Evolutionary conservation across 2,797 vertebrate species (phyloP).

Genomic region (Manis crassicaudata): DNA sequence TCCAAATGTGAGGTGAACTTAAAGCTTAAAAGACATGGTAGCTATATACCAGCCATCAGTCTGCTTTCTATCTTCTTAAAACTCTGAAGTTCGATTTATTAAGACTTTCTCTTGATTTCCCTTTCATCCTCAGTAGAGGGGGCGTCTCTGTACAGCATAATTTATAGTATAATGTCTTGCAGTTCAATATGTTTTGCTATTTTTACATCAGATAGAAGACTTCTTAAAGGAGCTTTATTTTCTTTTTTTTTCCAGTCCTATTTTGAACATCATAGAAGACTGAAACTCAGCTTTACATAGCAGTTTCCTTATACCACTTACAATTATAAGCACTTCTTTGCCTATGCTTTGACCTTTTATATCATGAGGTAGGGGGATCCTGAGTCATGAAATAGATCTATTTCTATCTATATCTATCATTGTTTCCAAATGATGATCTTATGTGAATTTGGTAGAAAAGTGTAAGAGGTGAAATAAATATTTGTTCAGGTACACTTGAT

Average conservation of each 20-base stretch:
- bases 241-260: neutral
- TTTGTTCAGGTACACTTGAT: neutral
- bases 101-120: slow-evolving; percentile 4
- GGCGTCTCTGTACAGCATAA: neutral
- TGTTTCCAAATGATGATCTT: neutral
- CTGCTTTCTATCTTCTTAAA: neutral
- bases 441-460: neutral
- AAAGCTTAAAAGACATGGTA: slow-evolving; percentile 6
- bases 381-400: neutral
- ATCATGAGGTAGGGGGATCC: neutral
- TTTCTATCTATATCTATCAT: neutral
- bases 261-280: neutral
- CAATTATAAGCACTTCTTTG: neutral
- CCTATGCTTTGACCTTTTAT: neutral
- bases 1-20: neutral
- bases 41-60: neutral
- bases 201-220: neutral
- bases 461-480: neutral
- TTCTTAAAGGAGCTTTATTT: slow-evolving; percentile 10
- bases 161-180: neutral
- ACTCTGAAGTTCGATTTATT: neutral
- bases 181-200: neutral
- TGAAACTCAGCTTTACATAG: neutral
- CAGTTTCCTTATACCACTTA: neutral
- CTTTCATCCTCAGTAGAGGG: neutral